These are phyloP conservation scores for Drosophila setifemur DNA, from an alignment of 1,140 invertebrate species.

Conservation along the genomic window DNA sequence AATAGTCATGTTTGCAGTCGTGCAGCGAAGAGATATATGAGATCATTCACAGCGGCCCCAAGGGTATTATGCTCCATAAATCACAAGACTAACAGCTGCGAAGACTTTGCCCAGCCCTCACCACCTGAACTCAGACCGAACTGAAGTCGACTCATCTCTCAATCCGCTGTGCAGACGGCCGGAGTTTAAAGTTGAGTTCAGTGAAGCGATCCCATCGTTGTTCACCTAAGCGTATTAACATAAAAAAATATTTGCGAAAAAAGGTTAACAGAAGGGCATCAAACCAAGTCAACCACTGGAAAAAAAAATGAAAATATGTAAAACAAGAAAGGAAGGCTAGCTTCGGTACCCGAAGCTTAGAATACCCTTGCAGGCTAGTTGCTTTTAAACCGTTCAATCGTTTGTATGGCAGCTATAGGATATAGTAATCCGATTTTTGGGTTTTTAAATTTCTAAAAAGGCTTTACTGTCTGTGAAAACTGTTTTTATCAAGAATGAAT, in stretches of 20 bases:
- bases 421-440: too few species aligned
- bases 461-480: too few species aligned
- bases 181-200: constrained; percentile 34
- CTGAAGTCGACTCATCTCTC: background rate
- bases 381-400: too few species aligned
- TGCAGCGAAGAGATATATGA: constrained; percentile 83
- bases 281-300: too few species aligned
- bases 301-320: too few species aligned
- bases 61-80: constrained; percentile 56
- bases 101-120: constrained; percentile 56
- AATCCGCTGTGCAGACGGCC: constrained; percentile 13
- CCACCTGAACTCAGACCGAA: constrained; percentile 7
- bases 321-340: too few species aligned
- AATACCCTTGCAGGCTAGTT: too few species aligned
- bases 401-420: too few species aligned
- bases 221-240: constrained; percentile 44
- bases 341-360: too few species aligned
- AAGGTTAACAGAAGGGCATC: too few species aligned
- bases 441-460: too few species aligned
- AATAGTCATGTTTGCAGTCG: constrained; percentile 1
- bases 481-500: too few species aligned
- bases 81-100: constrained; percentile 53
- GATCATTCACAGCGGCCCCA: constrained; percentile 85
- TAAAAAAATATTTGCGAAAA: constrained; percentile 31
- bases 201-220: constrained; percentile 20